These are phyloP conservation scores for Wasmannia auropunctata DNA, from an alignment of 1,140 invertebrate species.

Conservation along the genomic window DNA sequence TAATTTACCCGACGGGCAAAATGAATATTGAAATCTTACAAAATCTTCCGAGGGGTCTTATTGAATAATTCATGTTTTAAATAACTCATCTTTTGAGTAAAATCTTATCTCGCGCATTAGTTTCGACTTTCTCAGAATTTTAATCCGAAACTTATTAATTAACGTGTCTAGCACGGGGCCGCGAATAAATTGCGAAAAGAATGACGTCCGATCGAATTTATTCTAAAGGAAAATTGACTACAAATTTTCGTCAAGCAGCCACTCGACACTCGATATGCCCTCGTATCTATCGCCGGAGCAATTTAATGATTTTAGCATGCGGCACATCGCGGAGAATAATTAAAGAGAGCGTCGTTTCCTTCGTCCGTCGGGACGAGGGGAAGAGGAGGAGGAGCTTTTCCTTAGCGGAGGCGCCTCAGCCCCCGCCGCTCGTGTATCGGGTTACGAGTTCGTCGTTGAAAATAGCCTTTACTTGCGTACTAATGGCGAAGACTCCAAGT, in stretches of 20 bases:
- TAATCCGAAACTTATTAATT: conserved; percentile 34
- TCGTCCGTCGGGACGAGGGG: not conserved
- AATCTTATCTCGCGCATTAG: conserved; percentile 2
- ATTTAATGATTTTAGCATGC: conserved; percentile 55
- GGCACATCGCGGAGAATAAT: conserved; percentile 43
- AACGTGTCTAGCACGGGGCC: not conserved
- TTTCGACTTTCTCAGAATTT: not conserved
- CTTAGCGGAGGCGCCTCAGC: conserved; percentile 28
- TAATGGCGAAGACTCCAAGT: conserved; percentile 67
- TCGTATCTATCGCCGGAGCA: conserved; percentile 13
- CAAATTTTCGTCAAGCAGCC: conserved; percentile 10
- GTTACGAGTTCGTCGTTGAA: conserved; percentile 74
- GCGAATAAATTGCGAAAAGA: not conserved
- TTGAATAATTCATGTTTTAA: conserved; percentile 1
- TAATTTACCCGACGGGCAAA: not conserved
- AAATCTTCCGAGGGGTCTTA: not conserved
- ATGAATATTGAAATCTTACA: conserved; percentile 14
- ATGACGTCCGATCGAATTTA: not conserved
- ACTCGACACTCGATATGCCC: conserved; percentile 32
- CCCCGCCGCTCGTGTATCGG: conserved; percentile 64
- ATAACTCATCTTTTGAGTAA: not conserved
- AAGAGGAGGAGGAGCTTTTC: not conserved
- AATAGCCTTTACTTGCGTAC: conserved; percentile 72
- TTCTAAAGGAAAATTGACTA: not conserved
- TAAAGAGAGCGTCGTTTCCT: conserved; percentile 41